Conservation (phyloP, 2,797 vertebrate genomes). For the Molossus alvarezi region DNA sequence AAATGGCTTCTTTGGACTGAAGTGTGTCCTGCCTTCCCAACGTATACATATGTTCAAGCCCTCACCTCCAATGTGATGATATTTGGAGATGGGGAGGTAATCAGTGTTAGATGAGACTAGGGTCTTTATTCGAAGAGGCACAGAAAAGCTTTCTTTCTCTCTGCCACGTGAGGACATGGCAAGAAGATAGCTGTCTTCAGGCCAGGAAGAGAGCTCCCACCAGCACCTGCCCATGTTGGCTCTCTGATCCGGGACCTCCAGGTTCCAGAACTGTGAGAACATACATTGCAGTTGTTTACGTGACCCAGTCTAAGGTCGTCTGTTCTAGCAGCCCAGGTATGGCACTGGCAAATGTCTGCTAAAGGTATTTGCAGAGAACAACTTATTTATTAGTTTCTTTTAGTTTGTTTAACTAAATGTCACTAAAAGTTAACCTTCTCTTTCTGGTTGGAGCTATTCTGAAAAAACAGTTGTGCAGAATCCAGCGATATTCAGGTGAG, state of each 20-base stretch:
- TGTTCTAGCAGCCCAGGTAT: neutral
- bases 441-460: neutral
- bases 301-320: neutral
- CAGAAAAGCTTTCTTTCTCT: neutral
- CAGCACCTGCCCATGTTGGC: neutral
- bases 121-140: neutral
- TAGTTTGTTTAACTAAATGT: constrained; percentile 16
- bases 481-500: neutral
- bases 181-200: neutral
- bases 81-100: neutral
- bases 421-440: neutral
- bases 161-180: neutral
- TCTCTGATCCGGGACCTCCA: neutral
- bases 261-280: neutral
- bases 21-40: neutral
- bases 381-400: neutral
- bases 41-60: neutral
- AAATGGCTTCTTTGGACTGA: neutral
- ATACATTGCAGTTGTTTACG: neutral
- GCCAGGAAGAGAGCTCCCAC: neutral
- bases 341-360: neutral
- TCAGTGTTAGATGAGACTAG: neutral
- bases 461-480: constrained; percentile 12
- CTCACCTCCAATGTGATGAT: neutral
- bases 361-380: neutral